These are phyloP conservation scores for Geophilus truncorum DNA, from an alignment of 2,888 invertebrate genomes.

Conservation along the genomic window DNA sequence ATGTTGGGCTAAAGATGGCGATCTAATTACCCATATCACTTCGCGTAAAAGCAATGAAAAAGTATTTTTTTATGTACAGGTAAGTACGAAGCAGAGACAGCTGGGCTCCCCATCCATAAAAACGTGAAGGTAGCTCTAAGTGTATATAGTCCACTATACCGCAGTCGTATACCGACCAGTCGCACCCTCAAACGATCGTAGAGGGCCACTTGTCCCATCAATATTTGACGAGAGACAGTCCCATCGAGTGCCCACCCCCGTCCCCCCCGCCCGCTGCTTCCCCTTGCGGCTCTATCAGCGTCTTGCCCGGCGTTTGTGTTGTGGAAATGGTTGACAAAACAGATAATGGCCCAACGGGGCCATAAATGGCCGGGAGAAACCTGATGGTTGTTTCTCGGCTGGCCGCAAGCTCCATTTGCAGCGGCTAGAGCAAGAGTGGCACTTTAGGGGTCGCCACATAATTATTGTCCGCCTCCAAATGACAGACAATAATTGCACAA, in stretches of 20 bases:
- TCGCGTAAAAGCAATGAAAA: background rate
- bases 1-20: background rate
- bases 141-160: background rate
- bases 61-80: background rate
- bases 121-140: background rate
- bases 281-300: background rate
- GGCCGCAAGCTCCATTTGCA: conserved; percentile 15
- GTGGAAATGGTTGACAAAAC: conserved; percentile 34
- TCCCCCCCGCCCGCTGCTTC: background rate
- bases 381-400: background rate
- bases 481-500: conserved; percentile 32
- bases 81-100: background rate
- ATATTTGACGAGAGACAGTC: conserved; percentile 17
- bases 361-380: conserved; percentile 29
- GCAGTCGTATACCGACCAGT: background rate
- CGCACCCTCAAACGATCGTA: background rate
- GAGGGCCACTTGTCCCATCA: conserved; percentile 24
- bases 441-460: conserved; percentile 31
- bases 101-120: background rate
- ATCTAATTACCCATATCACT: background rate
- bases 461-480: conserved; percentile 33
- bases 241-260: background rate
- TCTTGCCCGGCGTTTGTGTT: background rate
- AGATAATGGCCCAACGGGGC: conserved; percentile 30
- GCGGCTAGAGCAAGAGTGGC: conserved; percentile 25